Percentiles rank a stretch among this genome's conserved stretches.
phyloP scores from a whole-genome alignment of 2,888 invertebrate species.

The Synanthedon tipuliformis region DNA sequence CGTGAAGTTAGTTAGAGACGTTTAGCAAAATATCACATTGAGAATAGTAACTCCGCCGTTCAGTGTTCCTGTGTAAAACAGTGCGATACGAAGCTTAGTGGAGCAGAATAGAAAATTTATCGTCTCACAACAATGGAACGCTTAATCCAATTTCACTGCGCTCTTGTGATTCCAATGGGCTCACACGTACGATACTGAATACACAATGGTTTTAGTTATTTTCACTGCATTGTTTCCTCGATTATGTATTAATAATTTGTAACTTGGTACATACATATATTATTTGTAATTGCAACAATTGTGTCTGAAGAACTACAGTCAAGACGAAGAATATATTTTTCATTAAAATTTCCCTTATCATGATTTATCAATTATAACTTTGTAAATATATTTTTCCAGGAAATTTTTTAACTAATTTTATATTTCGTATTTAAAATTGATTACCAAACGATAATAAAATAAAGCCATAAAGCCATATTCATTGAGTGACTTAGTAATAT shows the following conservation, averaged over 20 bases:
- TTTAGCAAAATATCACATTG: conserved; percentile 11
- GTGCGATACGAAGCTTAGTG: conserved; percentile 34
- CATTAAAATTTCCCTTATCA: too few species aligned
- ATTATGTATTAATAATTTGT: too few species aligned
- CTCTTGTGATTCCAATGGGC: conserved; percentile 40
- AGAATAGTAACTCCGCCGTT: conserved; percentile 18
- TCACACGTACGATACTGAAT: conserved; percentile 18
- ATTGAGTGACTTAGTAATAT: not conserved
- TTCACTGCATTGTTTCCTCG: not conserved
- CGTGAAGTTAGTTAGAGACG: conserved; percentile 3
- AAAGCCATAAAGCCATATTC: not conserved
- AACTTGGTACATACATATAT: too few species aligned
- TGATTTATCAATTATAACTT: too few species aligned
- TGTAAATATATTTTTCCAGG: too few species aligned
- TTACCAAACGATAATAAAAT: not conserved
- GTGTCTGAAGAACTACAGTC: too few species aligned
- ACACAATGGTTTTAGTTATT: conserved; percentile 1
- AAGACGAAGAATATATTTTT: too few species aligned
- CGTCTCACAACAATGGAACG: conserved; percentile 44
- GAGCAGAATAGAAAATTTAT: conserved; percentile 52
- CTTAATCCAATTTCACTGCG: conserved; percentile 42
- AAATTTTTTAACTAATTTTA: too few species aligned
- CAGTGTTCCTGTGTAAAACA: conserved; percentile 25
- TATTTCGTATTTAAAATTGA: not conserved
- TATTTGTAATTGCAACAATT: too few species aligned